These are phyloP conservation scores for Cylloceria caligata DNA, from an alignment of 2,888 invertebrate genomes.

Conservation along the genomic window DNA sequence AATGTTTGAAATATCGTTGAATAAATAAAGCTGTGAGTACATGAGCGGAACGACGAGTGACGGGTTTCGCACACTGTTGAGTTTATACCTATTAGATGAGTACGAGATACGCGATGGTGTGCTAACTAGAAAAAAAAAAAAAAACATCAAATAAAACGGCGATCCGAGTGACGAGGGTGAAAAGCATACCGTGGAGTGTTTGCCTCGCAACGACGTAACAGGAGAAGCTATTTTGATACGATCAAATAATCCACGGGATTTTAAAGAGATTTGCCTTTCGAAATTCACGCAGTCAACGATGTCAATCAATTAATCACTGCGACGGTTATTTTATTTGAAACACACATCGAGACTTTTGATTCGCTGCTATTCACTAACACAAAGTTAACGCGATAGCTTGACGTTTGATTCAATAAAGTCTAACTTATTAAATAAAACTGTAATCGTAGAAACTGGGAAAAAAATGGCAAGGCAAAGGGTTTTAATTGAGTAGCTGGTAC, in stretches of 20 bases:
- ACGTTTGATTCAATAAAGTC: too few relatives aligned
- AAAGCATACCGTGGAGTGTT: constrained; percentile 26
- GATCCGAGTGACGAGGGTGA: constrained; percentile 53
- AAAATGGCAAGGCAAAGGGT: background rate
- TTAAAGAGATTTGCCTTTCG: constrained; percentile 24
- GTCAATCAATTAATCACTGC: background rate
- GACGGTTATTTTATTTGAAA: background rate
- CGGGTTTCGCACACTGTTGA: constrained; percentile 38
- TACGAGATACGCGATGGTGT: background rate
- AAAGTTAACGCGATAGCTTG: background rate
- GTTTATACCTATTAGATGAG: constrained; percentile 7
- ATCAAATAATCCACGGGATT: constrained; percentile 33
- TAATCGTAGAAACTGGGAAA: background rate
- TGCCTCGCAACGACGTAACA: background rate
- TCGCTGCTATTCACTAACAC: background rate
- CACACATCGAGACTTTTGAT: background rate
- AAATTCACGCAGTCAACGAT: constrained; percentile 20
- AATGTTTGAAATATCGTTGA: constrained; percentile 4
- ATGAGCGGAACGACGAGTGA: constrained; percentile 20
- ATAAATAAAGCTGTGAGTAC: background rate
- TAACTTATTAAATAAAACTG: too few relatives aligned
- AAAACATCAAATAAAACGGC: constrained; percentile 25
- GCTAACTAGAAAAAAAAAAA: constrained; percentile 20
- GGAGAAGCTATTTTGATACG: constrained; percentile 36
- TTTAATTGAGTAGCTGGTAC: constrained; percentile 7